Evolutionary conservation across 2,797 vertebrate species (phyloP).

Genomic region (Galagoides demidoff): DNA sequence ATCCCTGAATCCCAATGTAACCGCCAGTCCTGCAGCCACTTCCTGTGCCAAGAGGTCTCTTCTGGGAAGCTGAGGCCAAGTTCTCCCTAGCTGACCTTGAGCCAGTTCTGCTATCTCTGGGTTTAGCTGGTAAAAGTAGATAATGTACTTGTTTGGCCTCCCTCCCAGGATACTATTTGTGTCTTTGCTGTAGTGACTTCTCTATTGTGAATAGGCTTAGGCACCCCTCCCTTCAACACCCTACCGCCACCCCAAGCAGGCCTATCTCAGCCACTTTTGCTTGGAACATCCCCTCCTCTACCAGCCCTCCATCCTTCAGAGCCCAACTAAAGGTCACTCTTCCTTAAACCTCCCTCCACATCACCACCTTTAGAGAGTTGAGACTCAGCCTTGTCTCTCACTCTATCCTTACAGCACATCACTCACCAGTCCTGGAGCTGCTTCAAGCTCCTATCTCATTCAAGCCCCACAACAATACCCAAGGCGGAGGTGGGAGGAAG

Average conservation of each 20-base stretch:
- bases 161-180: not conserved
- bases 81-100: not conserved
- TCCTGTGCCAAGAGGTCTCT: not conserved
- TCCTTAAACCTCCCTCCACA: not conserved
- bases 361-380: not conserved
- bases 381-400: not conserved
- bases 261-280: conserved; percentile 1
- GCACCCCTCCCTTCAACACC: not conserved
- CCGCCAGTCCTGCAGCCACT: not conserved
- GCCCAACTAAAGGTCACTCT: not conserved
- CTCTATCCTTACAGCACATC: not conserved
- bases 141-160: not conserved
- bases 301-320: not conserved
- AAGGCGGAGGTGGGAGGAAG: not conserved
- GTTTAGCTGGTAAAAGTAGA: not conserved
- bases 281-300: not conserved
- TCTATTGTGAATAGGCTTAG: not conserved
- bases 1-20: not conserved
- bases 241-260: not conserved
- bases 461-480: not conserved
- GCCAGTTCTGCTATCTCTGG: not conserved
- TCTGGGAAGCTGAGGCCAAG: not conserved
- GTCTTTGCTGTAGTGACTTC: not conserved
- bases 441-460: not conserved
- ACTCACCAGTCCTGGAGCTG: not conserved